A percentile compares a stretch with the other conserved stretches of the same genome.
Evolutionary conservation across 2,113 vertebrate species (phyloP).

Genomic region (Pardalotus punctatus): DNA sequence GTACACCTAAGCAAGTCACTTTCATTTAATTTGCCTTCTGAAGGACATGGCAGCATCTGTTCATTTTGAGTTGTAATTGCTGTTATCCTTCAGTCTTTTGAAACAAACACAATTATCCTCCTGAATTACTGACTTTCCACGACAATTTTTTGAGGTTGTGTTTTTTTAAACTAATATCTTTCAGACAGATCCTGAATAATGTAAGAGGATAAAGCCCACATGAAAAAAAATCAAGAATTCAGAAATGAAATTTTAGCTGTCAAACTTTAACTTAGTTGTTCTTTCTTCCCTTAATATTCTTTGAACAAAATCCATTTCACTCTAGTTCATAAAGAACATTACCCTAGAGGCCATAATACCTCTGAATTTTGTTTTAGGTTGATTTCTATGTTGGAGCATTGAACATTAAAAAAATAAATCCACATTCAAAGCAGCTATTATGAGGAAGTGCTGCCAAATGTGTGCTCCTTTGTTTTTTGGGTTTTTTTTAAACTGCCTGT

Average conservation of each 20-base stretch:
- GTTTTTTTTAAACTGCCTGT: background rate
- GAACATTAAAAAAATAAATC: background rate
- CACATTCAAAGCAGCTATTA: constrained; percentile 12
- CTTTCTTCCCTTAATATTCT: constrained; percentile 74
- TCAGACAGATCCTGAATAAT: constrained; percentile 79
- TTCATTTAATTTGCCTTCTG: constrained; percentile 75
- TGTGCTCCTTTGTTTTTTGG: background rate
- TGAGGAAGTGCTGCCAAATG: background rate
- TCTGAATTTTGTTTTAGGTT: constrained; percentile 44
- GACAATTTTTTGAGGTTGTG: constrained; percentile 73
- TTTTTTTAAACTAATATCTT: constrained; percentile 79
- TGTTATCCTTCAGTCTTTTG: constrained; percentile 76
- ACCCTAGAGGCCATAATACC: constrained; percentile 54
- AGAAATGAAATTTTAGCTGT: constrained; percentile 76
- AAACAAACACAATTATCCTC: constrained; percentile 79
- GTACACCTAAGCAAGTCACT: constrained; percentile 65
- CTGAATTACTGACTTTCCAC: constrained; percentile 72
- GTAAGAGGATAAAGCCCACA: constrained; percentile 75
- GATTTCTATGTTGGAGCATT: constrained; percentile 52
- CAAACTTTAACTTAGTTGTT: constrained; percentile 72
- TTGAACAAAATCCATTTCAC: constrained; percentile 63
- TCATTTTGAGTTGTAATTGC: constrained; percentile 79
- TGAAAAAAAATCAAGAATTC: constrained; percentile 66
- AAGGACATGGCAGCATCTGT: constrained; percentile 70
- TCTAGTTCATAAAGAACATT: constrained; percentile 65